A percentile compares a stretch with the other conserved stretches of the same genome.
Evolutionary conservation across 2,113 vertebrate genomes (phyloP).

Genomic region (Dermatemys mawii): DNA sequence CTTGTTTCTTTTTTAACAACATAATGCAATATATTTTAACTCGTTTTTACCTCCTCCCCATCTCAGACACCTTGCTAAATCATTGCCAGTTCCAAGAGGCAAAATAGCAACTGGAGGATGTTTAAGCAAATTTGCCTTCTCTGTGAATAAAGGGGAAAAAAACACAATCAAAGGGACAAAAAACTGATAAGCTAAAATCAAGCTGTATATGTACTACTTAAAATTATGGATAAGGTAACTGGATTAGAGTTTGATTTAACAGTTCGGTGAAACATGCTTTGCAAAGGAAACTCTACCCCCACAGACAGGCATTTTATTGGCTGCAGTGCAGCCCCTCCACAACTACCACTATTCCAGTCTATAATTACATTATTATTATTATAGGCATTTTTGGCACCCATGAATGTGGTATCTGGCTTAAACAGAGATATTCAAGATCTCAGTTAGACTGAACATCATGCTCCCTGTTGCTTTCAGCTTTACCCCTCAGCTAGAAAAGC

Average conservation of each 20-base stretch:
- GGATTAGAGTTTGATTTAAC: not conserved
- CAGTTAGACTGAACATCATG: not conserved
- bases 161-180: not conserved
- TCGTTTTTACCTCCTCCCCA: conserved; percentile 94
- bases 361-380: not conserved
- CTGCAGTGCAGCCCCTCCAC: not conserved
- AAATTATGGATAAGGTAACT: not conserved
- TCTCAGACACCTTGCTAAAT: conserved; percentile 93
- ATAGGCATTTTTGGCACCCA: not conserved
- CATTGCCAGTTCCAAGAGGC: conserved; percentile 96
- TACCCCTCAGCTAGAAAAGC: not conserved
- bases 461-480: not conserved
- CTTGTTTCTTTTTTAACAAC: not conserved
- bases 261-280: not conserved
- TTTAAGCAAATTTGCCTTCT: conserved; percentile 91
- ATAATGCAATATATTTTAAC: not conserved
- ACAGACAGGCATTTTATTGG: not conserved
- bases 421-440: not conserved
- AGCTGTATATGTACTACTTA: not conserved
- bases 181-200: not conserved
- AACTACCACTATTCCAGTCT: not conserved
- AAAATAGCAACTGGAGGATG: conserved; percentile 95
- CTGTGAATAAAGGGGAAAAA: conserved; percentile 76
- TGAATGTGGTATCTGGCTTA: not conserved
- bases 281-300: not conserved